Percentiles rank a stretch among this genome's conserved stretches.
phyloP scores from a whole-genome alignment of 2,113 vertebrate genomes.

The Nannospalax galili region DNA sequence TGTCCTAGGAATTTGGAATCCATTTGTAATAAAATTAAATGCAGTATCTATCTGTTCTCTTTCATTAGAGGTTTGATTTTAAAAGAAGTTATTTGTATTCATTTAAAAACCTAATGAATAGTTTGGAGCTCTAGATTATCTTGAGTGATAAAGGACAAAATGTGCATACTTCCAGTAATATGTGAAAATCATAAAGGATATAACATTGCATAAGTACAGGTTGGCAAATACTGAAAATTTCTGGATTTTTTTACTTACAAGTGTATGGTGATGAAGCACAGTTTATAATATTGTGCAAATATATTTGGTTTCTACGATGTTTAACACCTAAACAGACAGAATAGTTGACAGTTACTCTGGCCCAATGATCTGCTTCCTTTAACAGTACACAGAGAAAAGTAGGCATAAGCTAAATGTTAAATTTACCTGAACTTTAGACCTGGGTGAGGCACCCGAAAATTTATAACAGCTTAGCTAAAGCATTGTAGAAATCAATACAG shows the following conservation, averaged over 20 bases:
- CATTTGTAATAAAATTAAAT: constrained; percentile 71
- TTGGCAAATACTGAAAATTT: background rate
- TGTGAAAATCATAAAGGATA: background rate
- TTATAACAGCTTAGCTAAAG: background rate
- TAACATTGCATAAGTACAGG: background rate
- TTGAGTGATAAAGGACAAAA: background rate
- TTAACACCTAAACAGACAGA: background rate
- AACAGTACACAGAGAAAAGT: background rate
- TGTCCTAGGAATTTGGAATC: constrained; percentile 38
- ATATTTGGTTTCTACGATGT: background rate
- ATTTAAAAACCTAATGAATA: constrained; percentile 44
- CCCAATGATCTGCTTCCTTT: background rate
- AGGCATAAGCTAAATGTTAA: background rate
- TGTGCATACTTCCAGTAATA: background rate
- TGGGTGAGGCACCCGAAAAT: background rate
- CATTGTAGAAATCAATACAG: background rate
- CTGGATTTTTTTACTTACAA: background rate
- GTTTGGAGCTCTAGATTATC: background rate
- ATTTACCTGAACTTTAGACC: background rate
- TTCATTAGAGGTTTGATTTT: constrained; percentile 52
- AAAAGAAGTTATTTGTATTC: constrained; percentile 54
- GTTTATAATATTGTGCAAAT: background rate
- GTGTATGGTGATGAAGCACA: background rate
- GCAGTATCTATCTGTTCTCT: constrained; percentile 59
- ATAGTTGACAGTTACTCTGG: background rate